Base-by-base conservation (phyloP, 1,140 invertebrate genomes). In the Pseudomyrmex concolor region DNA sequence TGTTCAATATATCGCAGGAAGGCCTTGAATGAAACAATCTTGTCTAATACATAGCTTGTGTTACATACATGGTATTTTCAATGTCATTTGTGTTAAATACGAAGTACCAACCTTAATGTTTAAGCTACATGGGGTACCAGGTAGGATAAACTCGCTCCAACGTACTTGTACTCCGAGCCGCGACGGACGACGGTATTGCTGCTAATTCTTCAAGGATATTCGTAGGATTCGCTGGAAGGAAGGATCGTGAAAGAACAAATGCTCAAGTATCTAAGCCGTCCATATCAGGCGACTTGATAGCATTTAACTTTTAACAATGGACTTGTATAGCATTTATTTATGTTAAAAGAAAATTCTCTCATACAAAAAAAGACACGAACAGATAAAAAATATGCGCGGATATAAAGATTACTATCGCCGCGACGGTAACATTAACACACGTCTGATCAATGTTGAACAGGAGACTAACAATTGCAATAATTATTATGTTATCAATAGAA, bases 391-490 rank as follows among this genome's bases (percentile, higher is more conserved):
- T 34, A 34, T 34, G 34, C 34, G 34, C 34, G 34, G 34, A 34
- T 34, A 78, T 70, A 81, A n/a, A 83, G 54, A 55, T 86, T 74
- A 76, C 72, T 81, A 88, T 57, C 63, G 84, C 83, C 84, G 86
- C 83, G 86, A 73, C 50, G 43, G 80, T 89, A 90, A 93, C 92
- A 85, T 91, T 93, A 92, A 89, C 67, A 85, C 91, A 89, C 60
- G 81, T 92, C 86, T 90, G 89, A 90, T 83, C 83, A 80, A 7
- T 70, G 51, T 77, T n/a, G 25, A 76, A 57, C 10, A 48, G 43
- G 45, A 64, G 83, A 94, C 93, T 94, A 94, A 93, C 92, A 51
- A 92, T 91, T 25, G 86, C 89, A 92, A 86, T 89, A 90, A 91
- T 92, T 93, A 92, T 7, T 89, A 77, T 84, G 73, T 86, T 87